Evolutionary conservation across 2,888 invertebrate species (phyloP).

Genomic region (Melinaea menophilus): DNA sequence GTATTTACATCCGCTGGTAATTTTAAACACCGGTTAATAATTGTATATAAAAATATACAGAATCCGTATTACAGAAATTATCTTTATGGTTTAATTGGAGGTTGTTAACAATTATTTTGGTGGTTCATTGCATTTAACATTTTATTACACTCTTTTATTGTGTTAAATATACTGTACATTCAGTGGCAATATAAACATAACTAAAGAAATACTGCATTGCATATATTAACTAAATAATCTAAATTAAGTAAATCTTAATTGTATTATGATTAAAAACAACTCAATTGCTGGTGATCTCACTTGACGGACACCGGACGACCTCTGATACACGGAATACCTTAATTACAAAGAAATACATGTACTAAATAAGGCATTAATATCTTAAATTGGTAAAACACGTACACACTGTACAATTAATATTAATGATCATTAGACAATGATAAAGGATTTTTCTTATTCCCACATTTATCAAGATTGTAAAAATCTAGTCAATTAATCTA

Average conservation of each 20-base stretch:
- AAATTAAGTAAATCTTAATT: constrained; percentile 22
- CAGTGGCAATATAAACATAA: too few relatives aligned
- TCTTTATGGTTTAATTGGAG: too few relatives aligned
- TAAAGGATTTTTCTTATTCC: constrained; percentile 5
- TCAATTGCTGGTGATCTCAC: constrained; percentile 54
- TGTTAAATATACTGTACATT: too few relatives aligned
- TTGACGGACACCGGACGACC: constrained; percentile 59
- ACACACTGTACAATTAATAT: background rate
- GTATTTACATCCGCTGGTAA: too few relatives aligned
- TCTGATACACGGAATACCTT: constrained; percentile 38
- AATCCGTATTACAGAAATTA: too few relatives aligned
- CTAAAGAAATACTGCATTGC: constrained; percentile 11
- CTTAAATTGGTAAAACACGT: background rate
- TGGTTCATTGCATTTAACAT: too few relatives aligned
- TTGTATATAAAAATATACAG: too few relatives aligned
- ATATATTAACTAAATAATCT: constrained; percentile 19
- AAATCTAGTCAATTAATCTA: constrained; percentile 11
- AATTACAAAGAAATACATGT: constrained; percentile 9
- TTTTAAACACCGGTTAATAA: too few relatives aligned
- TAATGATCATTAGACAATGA: background rate
- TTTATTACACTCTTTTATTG: too few relatives aligned
- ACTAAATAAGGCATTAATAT: background rate
- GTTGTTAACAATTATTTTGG: too few relatives aligned
- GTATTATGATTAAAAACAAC: constrained; percentile 32
- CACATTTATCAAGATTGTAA: constrained; percentile 7